Base-by-base conservation (phyloP, 1,140 invertebrate species). In the Aleiodes sp. region DNA sequence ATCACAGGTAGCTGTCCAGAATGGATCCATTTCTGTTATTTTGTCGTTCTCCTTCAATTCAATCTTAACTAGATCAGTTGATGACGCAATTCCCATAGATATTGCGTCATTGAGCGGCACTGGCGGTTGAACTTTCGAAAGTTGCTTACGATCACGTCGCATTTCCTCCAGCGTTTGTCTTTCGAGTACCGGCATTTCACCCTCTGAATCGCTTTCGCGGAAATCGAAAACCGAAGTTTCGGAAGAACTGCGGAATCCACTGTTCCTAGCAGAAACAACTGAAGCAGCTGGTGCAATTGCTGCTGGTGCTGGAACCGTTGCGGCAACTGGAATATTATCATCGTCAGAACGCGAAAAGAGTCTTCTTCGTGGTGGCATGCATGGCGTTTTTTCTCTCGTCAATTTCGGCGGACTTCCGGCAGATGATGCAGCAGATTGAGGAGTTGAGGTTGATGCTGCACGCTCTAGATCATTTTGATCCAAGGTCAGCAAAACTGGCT, bases 181-280 rank as follows among this genome's bases (percentile, higher is more conserved):
- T 73, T 89, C 88, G 9, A 89, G 76, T 2, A 88, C 88, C 7
- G 88, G 87, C 87, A 89, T 88, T 74, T 89, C 89, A 16, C 84
- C 80, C 70, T 90, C 89, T 1, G 88, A 88, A 64, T 89, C 89
- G 35, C 87, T 88, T 69, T 89, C 89, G 0, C 87, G 82, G 75
- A 90, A 90, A 78, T 90, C 89, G 76, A 90, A 90, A n/a, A 90
- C 88, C 4, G 89, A 90, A 0, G 88, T 89, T 77, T 90, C 89
- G 12, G 88, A 90, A 0, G 88, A 89, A 72, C 88, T 89, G n/a
- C 89, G 74, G 61, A 88, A 79, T 0, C 86, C 87, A n/a, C 85
- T 86, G 14, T 85, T 80, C n/a, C 87, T 79, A 10, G 84, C 78
- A 0, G 81, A 80, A 0, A 84, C 80, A 6, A 63, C 70, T 4